A percentile compares a stretch with the other conserved stretches of the same genome.
Evolutionary conservation across 2,797 vertebrate species (phyloP).

Genomic region (Rhinoraja longicauda): DNA sequence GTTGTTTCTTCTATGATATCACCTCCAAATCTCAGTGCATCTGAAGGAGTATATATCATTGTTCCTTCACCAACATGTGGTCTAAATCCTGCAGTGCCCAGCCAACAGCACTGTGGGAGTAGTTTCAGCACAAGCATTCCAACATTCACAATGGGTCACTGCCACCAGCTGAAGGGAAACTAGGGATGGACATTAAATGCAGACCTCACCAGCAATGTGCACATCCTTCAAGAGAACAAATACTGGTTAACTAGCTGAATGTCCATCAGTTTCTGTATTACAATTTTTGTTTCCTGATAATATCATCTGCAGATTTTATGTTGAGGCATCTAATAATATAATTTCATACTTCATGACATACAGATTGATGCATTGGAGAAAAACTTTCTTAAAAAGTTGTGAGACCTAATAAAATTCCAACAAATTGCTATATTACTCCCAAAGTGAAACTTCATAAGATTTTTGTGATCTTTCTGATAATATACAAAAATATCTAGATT

Average conservation of each 20-base stretch:
- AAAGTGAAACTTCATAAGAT: neutral
- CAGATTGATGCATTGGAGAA: neutral
- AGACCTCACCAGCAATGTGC: no score
- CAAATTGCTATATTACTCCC: neutral
- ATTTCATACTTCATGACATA: no score
- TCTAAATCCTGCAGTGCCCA: no score
- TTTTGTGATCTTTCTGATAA: neutral
- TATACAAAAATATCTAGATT: neutral
- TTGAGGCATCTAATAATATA: neutral
- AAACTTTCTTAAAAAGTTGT: neutral
- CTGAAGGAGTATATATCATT: no score
- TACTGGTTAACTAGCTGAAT: neutral
- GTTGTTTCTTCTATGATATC: no score
- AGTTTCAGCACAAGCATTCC: no score
- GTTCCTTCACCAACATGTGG: no score
- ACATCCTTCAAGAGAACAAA: neutral
- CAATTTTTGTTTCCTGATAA: neutral
- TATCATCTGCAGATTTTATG: neutral
- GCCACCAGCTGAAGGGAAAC: no score
- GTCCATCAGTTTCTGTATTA: neutral
- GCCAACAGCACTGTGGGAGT: no score
- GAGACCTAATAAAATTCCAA: neutral
- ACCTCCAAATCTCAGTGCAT: no score
- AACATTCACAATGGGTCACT: no score
- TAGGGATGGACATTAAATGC: no score